A percentile compares a stretch with the other conserved stretches of the same genome.
Conservation (phyloP, 2,888 invertebrate species). For the Drosophila putrida region DNA sequence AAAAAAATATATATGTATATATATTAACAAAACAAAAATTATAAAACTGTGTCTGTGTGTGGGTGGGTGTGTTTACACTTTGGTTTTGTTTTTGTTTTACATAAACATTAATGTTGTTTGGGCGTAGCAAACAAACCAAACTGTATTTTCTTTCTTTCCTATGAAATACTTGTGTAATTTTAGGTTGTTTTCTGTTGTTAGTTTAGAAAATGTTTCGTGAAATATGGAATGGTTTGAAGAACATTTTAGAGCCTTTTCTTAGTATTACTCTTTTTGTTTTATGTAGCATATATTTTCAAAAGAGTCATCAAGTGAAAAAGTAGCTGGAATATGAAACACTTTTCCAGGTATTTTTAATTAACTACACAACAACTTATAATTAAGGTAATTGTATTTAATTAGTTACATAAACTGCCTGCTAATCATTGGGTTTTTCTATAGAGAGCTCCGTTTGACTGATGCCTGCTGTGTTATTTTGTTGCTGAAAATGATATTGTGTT, state of each 20-base stretch:
- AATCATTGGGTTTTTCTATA: neutral
- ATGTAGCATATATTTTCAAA: neutral
- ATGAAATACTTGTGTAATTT: slow-evolving; percentile 3
- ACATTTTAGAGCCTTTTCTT: neutral
- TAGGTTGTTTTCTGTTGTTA: slow-evolving; percentile 2
- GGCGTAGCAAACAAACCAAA: slow-evolving; percentile 56
- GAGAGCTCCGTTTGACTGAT: neutral
- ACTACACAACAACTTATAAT: too few relatives aligned
- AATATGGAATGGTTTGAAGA: neutral
- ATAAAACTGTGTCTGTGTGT: slow-evolving; percentile 25
- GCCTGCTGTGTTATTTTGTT: neutral
- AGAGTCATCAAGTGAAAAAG: too few relatives aligned
- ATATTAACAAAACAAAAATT: slow-evolving; percentile 41
- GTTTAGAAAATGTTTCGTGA: neutral
- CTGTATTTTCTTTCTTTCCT: slow-evolving; percentile 16
- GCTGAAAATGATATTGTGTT: slow-evolving; percentile 21
- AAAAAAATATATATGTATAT: neutral
- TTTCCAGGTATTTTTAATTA: too few relatives aligned
- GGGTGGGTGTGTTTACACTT: slow-evolving; percentile 44
- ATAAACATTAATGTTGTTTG: slow-evolving; percentile 67
- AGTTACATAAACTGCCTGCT: too few relatives aligned
- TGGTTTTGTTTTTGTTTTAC: slow-evolving; percentile 40
- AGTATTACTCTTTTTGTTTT: neutral
- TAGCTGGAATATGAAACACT: too few relatives aligned
- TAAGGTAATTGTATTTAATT: too few relatives aligned